These are phyloP conservation scores for Drusus annulatus DNA, from an alignment of 1,140 invertebrate species.

Conservation along the genomic window DNA sequence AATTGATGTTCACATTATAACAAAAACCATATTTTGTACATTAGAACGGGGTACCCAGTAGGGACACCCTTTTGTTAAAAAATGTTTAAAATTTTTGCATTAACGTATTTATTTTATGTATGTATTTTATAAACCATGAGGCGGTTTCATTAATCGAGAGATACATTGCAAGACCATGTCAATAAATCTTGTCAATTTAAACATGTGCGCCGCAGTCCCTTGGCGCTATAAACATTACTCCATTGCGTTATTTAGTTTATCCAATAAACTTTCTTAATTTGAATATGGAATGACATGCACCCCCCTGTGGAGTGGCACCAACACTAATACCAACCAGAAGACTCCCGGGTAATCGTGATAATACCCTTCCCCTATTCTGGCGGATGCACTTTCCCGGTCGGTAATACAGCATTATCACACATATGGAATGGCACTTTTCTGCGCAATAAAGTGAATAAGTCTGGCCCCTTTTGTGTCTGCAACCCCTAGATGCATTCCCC, in stretches of 20 bases:
- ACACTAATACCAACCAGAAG: background rate
- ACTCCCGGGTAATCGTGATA: conserved; percentile 13
- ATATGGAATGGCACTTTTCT: conserved; percentile 52
- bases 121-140: no score
- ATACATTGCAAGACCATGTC: background rate
- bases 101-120: no score
- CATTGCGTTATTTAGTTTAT: conserved; percentile 29
- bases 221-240: conserved; percentile 27
- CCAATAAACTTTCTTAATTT: conserved; percentile 51
- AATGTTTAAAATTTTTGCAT: no score
- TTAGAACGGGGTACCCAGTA: no score
- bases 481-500: background rate
- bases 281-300: conserved; percentile 49
- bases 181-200: conserved; percentile 18
- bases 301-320: background rate
- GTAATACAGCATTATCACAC: conserved; percentile 53
- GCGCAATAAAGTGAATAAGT: conserved; percentile 51
- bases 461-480: conserved; percentile 33
- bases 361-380: background rate
- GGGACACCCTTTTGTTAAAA: no score
- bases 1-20: no score
- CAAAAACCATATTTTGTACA: no score
- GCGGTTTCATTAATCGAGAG: background rate
- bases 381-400: conserved; percentile 42
- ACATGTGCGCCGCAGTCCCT: conserved; percentile 19